A percentile compares a stretch with the other conserved stretches of the same genome.
These are phyloP conservation scores for Tarsius wallacei DNA, from an alignment of 2,797 vertebrate genomes.

Conservation along the genomic window DNA sequence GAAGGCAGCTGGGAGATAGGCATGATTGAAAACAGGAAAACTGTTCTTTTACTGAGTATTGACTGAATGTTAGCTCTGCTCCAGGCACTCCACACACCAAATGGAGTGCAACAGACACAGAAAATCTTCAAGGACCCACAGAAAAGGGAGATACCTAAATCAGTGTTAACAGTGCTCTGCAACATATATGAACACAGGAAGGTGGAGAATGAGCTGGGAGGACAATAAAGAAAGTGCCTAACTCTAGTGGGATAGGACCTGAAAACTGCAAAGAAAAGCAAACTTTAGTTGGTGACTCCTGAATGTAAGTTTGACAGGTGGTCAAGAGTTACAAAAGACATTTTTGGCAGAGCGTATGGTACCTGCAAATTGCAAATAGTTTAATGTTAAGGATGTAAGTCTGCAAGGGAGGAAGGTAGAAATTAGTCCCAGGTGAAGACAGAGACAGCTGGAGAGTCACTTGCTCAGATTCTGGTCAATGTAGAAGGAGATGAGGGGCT, in stretches of 20 bases:
- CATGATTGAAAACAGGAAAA: background rate
- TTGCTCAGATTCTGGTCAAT: background rate
- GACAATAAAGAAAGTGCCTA: background rate
- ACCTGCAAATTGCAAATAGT: background rate
- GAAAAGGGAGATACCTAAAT: background rate
- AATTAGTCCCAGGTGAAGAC: background rate
- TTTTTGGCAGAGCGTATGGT: background rate
- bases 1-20: background rate
- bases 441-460: background rate
- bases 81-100: background rate
- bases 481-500: background rate
- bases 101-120: background rate
- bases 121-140: background rate
- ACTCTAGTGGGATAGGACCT: background rate
- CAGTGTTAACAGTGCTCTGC: background rate
- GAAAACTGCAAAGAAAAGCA: background rate
- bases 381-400: background rate
- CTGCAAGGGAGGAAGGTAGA: background rate
- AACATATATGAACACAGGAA: background rate
- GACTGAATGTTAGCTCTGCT: background rate
- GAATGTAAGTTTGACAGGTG: background rate
- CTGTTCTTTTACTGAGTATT: slow-evolving; percentile 37
- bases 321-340: background rate
- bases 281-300: background rate
- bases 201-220: background rate